Evolutionary conservation across 2,113 vertebrate species (phyloP).

Genomic region (Oreochromis aureus): DNA sequence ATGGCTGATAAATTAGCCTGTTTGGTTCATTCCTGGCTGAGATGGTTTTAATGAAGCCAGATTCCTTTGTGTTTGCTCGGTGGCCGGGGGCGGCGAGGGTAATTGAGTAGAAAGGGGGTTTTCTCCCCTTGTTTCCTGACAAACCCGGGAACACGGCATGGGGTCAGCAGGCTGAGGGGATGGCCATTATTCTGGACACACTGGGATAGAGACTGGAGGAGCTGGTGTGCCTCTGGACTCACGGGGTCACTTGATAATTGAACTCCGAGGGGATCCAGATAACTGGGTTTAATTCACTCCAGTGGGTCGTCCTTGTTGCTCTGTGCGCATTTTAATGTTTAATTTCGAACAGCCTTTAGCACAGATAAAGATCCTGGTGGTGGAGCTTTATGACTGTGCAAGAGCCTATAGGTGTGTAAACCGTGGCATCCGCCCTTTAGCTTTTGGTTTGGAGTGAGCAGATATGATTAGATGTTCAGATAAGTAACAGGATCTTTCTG

Average conservation of each 20-base stretch:
- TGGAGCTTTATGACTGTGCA: neutral
- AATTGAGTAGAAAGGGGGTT: slow-evolving; percentile 90
- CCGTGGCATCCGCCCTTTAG: neutral
- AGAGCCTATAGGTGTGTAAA: neutral
- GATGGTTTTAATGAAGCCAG: slow-evolving; percentile 92
- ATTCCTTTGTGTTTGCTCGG: slow-evolving; percentile 84
- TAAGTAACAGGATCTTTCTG: neutral
- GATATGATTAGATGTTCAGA: neutral
- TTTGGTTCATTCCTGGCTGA: slow-evolving; percentile 78
- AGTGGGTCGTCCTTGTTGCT: neutral
- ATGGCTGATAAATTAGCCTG: slow-evolving; percentile 84
- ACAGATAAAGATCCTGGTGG: neutral
- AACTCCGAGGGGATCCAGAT: slow-evolving; percentile 22
- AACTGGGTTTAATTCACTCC: slow-evolving; percentile 39
- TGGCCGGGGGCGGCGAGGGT: slow-evolving; percentile 81
- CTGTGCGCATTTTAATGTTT: neutral
- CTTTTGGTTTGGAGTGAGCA: neutral
- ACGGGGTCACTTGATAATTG: slow-evolving; percentile 42
- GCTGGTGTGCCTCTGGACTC: slow-evolving; percentile 7
- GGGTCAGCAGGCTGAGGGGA: slow-evolving; percentile 76
- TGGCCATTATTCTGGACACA: slow-evolving; percentile 81
- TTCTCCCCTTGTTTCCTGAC: slow-evolving; percentile 78
- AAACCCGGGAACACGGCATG: slow-evolving; percentile 77
- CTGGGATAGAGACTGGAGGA: slow-evolving; percentile 68
- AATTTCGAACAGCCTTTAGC: neutral